Base-by-base conservation (phyloP, 1,140 invertebrate species). In the Drosophila nasuta region DNA sequence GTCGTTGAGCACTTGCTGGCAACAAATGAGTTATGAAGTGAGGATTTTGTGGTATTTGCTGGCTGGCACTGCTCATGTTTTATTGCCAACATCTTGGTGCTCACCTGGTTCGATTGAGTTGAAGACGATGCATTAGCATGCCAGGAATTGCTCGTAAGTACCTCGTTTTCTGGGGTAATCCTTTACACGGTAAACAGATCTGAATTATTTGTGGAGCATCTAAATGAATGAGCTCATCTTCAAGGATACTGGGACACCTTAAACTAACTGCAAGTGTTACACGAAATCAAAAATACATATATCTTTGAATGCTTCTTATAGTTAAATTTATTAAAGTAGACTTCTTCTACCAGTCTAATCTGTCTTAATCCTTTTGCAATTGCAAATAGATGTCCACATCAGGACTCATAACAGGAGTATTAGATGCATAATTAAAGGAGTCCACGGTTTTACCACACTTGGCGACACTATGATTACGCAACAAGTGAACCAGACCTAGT, bases 21-120 rank as follows among this genome's bases (percentile, higher is more conserved):
- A 64, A 75, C 74, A 83, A 88, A 89, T 89, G 81, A 88, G 85
- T 89, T 88, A 88, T 88, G 77, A 88, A 89, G 70, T 85, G 68
- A 64, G 79, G 85, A 88, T 88, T 89, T 83, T 69, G 79, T 82
- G 79, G 82, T 54, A 88, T 87, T 87, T 88, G 54, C 51, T 64
- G 49, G 54, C 51, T 64, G 49, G 17, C 11, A n/a, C 28, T 68
- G 45, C 62, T 41, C 11, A 46, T 76, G 79, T 64, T 87, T 87
- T 87, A 82, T 77, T 58, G 67, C 77, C 48, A 62, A 57, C 63
- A 56, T 68, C 75, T 52, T 65, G 51, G 45, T 65, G 60, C 15
- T 58, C 60, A 81, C 78, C 68, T 74, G 71, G 41, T 10, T 41
- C 70, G 71, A 35, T 10, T 57, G 35, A n/a, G 7, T 17, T 38